phyloP scores from a whole-genome alignment of 2,888 invertebrate genomes.

The Tipula unca region DNA sequence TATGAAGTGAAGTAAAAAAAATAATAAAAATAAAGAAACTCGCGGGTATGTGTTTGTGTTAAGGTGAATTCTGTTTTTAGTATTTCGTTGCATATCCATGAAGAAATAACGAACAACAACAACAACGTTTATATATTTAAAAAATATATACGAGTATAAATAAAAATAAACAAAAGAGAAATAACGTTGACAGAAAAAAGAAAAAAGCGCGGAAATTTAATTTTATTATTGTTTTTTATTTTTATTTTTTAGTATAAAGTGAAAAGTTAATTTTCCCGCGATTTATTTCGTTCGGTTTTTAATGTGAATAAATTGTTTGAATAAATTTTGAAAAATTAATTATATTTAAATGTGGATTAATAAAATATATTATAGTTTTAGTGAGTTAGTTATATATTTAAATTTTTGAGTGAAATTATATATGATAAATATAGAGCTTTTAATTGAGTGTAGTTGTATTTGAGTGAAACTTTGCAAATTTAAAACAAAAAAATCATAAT shows the following conservation, averaged over 20 bases:
- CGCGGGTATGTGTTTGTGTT: conserved; percentile 18
- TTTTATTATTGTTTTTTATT: neutral
- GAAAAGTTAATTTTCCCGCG: conserved; percentile 8
- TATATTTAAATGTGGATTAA: neutral
- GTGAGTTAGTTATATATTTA: neutral
- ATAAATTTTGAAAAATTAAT: neutral
- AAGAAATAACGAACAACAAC: conserved; percentile 17
- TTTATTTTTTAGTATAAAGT: neutral
- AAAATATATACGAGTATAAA: neutral
- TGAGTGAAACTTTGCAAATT: neutral
- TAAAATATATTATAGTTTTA: conserved; percentile 14
- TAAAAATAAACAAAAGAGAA: conserved; percentile 3
- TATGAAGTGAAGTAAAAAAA: conserved; percentile 1
- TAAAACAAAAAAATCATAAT: conserved; percentile 23
- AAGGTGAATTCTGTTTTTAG: conserved; percentile 17
- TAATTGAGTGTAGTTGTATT: conserved; percentile 2
- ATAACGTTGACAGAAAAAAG: neutral
- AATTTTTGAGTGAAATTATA: neutral
- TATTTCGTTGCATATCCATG: conserved; percentile 15
- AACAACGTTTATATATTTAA: neutral
- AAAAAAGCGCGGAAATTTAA: conserved; percentile 1
- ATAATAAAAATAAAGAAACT: conserved; percentile 1
- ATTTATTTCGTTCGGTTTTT: neutral
- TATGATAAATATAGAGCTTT: neutral
- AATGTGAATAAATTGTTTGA: neutral